Evolutionary conservation across 2,113 vertebrate genomes (phyloP).

Genomic region (Sapayoa aenigma): DNA sequence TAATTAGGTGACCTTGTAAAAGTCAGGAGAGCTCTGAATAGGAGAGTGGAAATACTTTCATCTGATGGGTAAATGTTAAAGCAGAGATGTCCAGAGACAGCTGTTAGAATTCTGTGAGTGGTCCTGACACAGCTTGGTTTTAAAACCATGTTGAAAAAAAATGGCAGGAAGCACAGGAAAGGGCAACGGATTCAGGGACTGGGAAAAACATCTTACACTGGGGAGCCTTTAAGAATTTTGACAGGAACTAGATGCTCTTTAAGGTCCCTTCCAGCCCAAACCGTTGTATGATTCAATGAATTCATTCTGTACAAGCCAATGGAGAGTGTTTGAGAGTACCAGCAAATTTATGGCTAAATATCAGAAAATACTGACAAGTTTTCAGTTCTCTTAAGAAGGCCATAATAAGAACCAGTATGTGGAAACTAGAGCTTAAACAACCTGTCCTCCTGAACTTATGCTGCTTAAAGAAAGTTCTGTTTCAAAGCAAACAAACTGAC

Average conservation of each 20-base stretch:
- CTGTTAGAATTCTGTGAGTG: fast-evolving
- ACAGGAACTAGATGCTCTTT: background rate
- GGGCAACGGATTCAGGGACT: background rate
- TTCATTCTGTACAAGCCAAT: background rate
- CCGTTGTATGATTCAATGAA: background rate
- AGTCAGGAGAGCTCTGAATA: background rate
- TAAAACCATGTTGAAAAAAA: background rate
- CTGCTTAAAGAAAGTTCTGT: background rate
- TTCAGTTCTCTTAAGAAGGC: background rate
- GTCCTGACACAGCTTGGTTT: background rate
- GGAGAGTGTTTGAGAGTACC: background rate
- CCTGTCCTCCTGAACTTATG: background rate
- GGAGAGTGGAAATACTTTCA: background rate
- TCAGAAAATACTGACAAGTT: background rate
- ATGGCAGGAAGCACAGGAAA: background rate
- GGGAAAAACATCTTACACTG: background rate
- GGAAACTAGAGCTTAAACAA: background rate
- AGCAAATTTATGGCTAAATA: background rate
- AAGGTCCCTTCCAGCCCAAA: background rate
- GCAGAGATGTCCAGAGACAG: background rate
- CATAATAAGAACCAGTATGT: background rate
- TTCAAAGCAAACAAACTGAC: background rate
- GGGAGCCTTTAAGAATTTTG: background rate
- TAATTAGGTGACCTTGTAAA: background rate
- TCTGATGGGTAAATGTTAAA: background rate